Evolutionary conservation across 1,140 invertebrate genomes (phyloP).

Genomic region (Bombus difficillimus): DNA sequence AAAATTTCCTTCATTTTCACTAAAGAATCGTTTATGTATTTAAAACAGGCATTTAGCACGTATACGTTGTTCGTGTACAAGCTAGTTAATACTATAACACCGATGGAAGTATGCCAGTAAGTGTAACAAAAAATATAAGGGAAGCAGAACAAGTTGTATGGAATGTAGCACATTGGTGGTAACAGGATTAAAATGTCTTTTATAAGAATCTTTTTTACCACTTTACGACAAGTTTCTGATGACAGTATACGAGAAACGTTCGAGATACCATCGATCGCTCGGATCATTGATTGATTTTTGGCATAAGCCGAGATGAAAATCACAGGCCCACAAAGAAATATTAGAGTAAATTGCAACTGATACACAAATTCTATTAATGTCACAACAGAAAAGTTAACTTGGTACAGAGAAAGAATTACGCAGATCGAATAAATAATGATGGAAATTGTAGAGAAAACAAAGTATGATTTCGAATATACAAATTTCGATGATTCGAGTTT

Average conservation of each 20-base stretch:
- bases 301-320: constrained; percentile 45
- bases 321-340: constrained; percentile 47
- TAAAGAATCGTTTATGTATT: constrained; percentile 67
- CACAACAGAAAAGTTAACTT: fast-evolving
- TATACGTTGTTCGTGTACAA: constrained; percentile 70
- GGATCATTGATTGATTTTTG: constrained; percentile 44
- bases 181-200: constrained; percentile 72
- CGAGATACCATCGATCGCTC: constrained; percentile 57
- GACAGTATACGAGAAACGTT: constrained; percentile 60
- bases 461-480: constrained; percentile 12
- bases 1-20: constrained; percentile 53
- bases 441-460: constrained; percentile 53
- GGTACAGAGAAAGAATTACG: neutral
- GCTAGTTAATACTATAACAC: constrained; percentile 62
- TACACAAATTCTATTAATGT: fast-evolving
- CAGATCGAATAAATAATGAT: neutral
- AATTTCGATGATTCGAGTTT: constrained; percentile 42
- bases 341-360: constrained; percentile 65
- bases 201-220: constrained; percentile 57
- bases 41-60: constrained; percentile 69
- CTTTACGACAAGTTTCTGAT: constrained; percentile 35
- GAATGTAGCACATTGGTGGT: constrained; percentile 42
- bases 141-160: neutral
- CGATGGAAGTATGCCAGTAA: constrained; percentile 53
- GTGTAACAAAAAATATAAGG: neutral